Conservation (phyloP, 2,113 vertebrate genomes). For the Callospermophilus lateralis region DNA sequence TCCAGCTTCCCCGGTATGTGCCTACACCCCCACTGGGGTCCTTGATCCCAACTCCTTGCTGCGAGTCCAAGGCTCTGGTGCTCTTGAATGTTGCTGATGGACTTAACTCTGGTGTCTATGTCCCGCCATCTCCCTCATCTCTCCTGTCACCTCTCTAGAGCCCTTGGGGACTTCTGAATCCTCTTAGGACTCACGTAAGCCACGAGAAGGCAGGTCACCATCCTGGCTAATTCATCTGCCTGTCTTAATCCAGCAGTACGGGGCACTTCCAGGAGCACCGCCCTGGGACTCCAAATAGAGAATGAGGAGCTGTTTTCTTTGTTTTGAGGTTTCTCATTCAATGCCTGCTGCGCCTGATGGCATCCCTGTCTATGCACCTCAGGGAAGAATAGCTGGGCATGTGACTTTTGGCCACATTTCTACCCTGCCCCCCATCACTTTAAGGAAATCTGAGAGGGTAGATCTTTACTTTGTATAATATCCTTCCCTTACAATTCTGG, state of each 20-base stretch:
- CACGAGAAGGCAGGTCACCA: background rate
- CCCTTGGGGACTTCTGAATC: background rate
- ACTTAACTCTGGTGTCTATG: background rate
- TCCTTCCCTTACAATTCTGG: background rate
- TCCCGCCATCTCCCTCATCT: no score
- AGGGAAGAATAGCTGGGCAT: fast-evolving
- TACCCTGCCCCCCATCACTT: no score
- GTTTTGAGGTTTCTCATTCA: background rate
- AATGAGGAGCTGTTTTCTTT: background rate
- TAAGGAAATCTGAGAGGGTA: background rate
- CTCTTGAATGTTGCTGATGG: background rate
- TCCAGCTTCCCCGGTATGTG: no score
- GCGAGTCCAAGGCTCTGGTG: background rate
- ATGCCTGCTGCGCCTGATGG: fast-evolving
- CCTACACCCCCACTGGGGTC: background rate
- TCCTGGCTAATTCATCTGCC: background rate
- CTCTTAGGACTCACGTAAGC: background rate
- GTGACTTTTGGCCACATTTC: background rate
- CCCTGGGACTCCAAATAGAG: background rate
- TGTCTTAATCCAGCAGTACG: fast-evolving
- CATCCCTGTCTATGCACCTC: background rate
- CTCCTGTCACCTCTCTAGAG: background rate
- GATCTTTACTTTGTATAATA: background rate
- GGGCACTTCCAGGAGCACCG: background rate
- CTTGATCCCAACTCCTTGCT: background rate